These are phyloP conservation scores for Eupithecia inturbata DNA, from an alignment of 2,888 invertebrate species.

Conservation along the genomic window DNA sequence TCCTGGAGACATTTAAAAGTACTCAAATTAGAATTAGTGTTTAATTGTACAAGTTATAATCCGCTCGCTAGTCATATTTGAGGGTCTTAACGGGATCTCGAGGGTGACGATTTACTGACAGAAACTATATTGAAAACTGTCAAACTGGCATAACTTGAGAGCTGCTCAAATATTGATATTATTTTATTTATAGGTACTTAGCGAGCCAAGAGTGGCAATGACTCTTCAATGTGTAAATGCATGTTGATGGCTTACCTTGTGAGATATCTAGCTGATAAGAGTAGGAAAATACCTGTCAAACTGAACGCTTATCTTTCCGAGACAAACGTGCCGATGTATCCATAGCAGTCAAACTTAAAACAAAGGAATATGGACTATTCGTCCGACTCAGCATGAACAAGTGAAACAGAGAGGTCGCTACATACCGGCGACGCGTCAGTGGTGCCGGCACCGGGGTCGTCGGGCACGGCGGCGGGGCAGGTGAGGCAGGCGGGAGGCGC, in stretches of 20 bases:
- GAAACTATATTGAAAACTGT: no score
- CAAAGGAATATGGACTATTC: background rate
- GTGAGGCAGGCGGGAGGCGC: conserved; percentile 84
- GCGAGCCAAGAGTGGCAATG: background rate
- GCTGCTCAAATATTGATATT: no score
- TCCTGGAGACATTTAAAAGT: conserved; percentile 54
- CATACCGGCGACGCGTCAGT: conserved; percentile 57
- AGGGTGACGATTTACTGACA: no score
- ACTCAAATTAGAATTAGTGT: background rate
- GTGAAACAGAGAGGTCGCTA: no score
- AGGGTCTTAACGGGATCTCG: background rate
- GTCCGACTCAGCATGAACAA: background rate
- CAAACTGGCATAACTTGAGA: no score
- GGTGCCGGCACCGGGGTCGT: conserved; percentile 52
- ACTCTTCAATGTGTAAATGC: background rate
- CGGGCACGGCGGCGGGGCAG: conserved; percentile 66
- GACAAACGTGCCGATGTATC: background rate
- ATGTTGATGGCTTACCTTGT: background rate
- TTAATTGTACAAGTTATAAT: background rate
- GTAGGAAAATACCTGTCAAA: background rate
- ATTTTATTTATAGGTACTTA: no score
- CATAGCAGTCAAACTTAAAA: background rate
- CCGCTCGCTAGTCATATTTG: background rate
- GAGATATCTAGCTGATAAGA: background rate
- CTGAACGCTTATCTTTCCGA: background rate